These are phyloP conservation scores for Onychomys torridus DNA, from an alignment of 2,797 vertebrate species.

Conservation along the genomic window DNA sequence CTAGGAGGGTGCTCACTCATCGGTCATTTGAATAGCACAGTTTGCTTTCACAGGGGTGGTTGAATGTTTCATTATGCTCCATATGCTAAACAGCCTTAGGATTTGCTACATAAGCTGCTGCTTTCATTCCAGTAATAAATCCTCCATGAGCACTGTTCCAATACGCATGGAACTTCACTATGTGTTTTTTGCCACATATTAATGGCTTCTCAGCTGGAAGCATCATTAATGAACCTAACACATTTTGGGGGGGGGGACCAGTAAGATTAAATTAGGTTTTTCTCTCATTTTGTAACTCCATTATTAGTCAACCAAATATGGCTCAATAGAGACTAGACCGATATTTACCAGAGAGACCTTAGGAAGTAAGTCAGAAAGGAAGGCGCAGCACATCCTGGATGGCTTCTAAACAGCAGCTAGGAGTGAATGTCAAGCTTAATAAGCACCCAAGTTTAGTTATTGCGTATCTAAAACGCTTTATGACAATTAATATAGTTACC, in stretches of 20 bases:
- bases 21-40: constrained; percentile 24
- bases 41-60: constrained; percentile 26
- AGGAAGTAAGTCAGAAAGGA: constrained; percentile 34
- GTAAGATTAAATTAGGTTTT: constrained; percentile 7
- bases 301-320: constrained; percentile 55
- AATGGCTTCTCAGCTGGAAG: constrained; percentile 40
- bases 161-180: not conserved
- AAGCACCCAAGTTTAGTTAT: not conserved
- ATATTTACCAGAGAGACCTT: constrained; percentile 52
- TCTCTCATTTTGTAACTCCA: constrained; percentile 20
- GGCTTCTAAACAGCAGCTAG: not conserved
- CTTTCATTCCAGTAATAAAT: constrained; percentile 63
- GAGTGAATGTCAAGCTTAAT: not conserved
- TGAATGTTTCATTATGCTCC: constrained; percentile 50
- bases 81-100: not conserved
- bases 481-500: not conserved
- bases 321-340: not conserved
- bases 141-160: not conserved
- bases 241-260: constrained; percentile 29
- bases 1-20: not conserved
- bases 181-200: not conserved
- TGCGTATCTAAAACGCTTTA: not conserved
- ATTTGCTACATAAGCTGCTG: not conserved
- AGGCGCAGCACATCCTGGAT: not conserved
- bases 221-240: constrained; percentile 44